Conservation (phyloP, 2,113 vertebrate species). For the Octodon degus region DNA sequence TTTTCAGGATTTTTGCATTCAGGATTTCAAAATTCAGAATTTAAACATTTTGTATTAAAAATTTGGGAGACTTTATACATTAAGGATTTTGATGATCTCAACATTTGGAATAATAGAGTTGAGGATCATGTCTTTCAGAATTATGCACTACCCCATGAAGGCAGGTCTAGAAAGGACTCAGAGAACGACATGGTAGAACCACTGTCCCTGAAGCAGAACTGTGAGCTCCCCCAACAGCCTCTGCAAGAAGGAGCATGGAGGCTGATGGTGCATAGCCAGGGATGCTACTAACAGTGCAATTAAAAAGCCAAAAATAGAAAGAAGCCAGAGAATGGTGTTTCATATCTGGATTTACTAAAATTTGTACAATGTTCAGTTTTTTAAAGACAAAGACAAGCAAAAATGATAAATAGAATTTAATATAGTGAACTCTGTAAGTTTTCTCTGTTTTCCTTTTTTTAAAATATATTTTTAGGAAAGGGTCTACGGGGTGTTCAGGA, state of each 20-base stretch:
- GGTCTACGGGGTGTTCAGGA: too few species aligned
- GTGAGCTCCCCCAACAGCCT: not conserved
- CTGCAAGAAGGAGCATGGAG: not conserved
- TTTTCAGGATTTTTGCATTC: not conserved
- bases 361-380: not conserved
- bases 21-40: not conserved
- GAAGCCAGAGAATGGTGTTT: not conserved
- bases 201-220: not conserved
- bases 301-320: not conserved
- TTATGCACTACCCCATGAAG: not conserved
- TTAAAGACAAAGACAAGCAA: not conserved
- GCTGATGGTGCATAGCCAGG: fast-evolving
- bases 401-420: not conserved
- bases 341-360: not conserved
- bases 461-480: not conserved
- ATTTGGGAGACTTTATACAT: not conserved
- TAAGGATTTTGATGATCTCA: not conserved
- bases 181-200: not conserved
- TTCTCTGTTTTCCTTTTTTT: not conserved
- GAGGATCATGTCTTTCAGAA: not conserved
- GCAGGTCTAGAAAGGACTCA: not conserved
- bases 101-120: not conserved
- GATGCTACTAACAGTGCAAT: not conserved
- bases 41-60: not conserved
- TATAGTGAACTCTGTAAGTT: not conserved